Evolutionary conservation across 2,113 vertebrate genomes (phyloP), one percentile per base, ranked within the genome.

Genomic region (Capricornis sumatraensis): DNA sequence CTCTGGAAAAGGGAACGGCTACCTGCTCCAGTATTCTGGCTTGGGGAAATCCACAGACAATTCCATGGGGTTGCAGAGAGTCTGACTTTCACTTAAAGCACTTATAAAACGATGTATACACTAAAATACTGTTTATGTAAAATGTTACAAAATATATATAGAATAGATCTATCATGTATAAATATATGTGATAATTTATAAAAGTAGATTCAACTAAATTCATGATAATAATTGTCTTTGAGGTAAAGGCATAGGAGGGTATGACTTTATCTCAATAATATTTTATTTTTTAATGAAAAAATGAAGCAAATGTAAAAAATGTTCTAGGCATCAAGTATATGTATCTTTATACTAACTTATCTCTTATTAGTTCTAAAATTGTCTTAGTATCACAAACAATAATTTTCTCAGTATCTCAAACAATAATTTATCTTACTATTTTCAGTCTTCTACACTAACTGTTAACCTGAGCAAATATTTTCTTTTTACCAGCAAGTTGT

Each of bases 391-490:
- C 53, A 53, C 33, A 45, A 90, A 64, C 2, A 88, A 86, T 82
- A 88, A 83, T 83, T 83, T 83, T 83, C 50, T 83, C 21, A 36
- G 23, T 55, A 53, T 21, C 93, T 58, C 6, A 12, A 89, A 86
- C 6, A 84, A 64, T 81, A 74, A 79, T 2, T 71, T 74, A 15
- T 88, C 40, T 58, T 76, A 53, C 6, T 94, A 21, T 52, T 87
- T 52, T 91, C 27, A 89, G 2, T 82, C 4, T 71, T n/a, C 5
- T 94, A 40, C 1, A 60, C 14, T 94, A 62, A 96, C 57, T 92
- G 36, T 89, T 79, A 89, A 47, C 23, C 52, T 55, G 27, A 25
- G 43, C 47, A 96, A 96, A 79, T 96, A 84, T 91, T 96, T 97
- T 92, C n/a, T 94, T 16, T 93, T 58, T 87, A 86, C 17, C 33